A percentile compares a stretch with the other conserved stretches of the same genome.
Conservation (phyloP, 1,140 invertebrate species). For the Cataglyphis hispanica region DNA sequence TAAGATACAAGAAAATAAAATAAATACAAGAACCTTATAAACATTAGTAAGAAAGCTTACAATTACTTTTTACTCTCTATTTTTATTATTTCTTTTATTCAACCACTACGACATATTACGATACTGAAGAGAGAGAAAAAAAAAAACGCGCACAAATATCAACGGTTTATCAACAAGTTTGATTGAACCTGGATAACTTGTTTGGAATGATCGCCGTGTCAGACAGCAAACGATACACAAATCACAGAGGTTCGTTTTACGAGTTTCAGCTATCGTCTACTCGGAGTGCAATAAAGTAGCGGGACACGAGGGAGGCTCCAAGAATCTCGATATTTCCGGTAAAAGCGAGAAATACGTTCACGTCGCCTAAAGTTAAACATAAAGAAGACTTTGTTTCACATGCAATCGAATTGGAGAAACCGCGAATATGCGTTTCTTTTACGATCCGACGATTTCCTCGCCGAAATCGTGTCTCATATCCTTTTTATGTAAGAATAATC, state of each 20-base stretch:
- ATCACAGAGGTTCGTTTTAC: slow-evolving; percentile 38
- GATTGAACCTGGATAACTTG: not conserved
- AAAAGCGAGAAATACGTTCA: slow-evolving; percentile 6
- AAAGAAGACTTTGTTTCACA: slow-evolving; percentile 16
- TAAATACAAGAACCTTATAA: not conserved
- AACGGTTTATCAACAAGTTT: not conserved
- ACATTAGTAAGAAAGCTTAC: not conserved
- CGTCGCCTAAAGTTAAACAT: slow-evolving; percentile 34
- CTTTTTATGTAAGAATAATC: not conserved
- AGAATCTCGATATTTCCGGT: slow-evolving; percentile 27
- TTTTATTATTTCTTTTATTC: not conserved
- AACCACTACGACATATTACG: not conserved
- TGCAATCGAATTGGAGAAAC: slow-evolving; percentile 15
- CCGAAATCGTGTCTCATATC: not conserved
- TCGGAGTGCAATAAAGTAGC: slow-evolving; percentile 17
- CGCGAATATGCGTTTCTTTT: not conserved
- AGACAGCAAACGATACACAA: not conserved
- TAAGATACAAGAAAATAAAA: not conserved
- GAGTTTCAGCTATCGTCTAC: slow-evolving; percentile 39
- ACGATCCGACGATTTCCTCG: not conserved
- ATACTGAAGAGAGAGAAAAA: not conserved
- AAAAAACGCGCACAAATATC: not conserved
- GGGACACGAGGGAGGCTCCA: not conserved
- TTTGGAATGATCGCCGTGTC: not conserved
- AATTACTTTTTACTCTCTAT: not conserved